A percentile compares a stretch with the other conserved stretches of the same genome.
These are phyloP conservation scores for Lophius piscatorius DNA, from an alignment of 2,113 vertebrate species.

Conservation along the genomic window DNA sequence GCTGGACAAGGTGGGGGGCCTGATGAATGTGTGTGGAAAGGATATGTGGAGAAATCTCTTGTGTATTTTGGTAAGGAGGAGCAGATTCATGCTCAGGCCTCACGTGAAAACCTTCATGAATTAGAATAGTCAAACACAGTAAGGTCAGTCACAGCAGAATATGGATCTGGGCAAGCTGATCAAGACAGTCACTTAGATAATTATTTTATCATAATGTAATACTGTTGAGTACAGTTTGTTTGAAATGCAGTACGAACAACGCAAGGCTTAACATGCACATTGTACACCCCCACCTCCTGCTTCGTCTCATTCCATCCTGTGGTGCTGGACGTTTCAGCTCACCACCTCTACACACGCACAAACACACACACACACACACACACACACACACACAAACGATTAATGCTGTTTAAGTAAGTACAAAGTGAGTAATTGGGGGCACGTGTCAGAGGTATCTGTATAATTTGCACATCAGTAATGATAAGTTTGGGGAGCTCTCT, in stretches of 20 bases:
- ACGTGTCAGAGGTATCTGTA: constrained; percentile 57
- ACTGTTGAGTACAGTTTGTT: no score
- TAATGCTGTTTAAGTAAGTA: constrained; percentile 67
- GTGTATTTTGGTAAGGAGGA: constrained; percentile 45
- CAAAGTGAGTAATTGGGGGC: constrained; percentile 63
- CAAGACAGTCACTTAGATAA: background rate
- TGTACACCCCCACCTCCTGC: constrained; percentile 24
- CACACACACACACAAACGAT: no score
- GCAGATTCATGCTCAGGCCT: constrained; percentile 25
- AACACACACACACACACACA: no score
- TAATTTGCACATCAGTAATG: constrained; percentile 63
- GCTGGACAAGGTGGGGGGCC: constrained; percentile 57
- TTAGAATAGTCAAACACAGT: constrained; percentile 21
- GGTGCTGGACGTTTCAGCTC: constrained; percentile 46
- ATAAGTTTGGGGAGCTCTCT: constrained; percentile 50
- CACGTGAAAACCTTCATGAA: constrained; percentile 47
- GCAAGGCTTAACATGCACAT: constrained; percentile 26
- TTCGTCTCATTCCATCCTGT: constrained; percentile 52
- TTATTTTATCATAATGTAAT: constrained; percentile 1
- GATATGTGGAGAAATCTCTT: constrained; percentile 41
- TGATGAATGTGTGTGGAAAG: constrained; percentile 50
- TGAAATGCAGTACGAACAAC: constrained; percentile 38
- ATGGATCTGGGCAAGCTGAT: constrained; percentile 9
- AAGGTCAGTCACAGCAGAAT: constrained; percentile 9
- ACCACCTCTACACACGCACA: constrained; percentile 37